These are phyloP conservation scores for Microplitis mediator DNA, from an alignment of 1,140 invertebrate genomes.

Conservation along the genomic window DNA sequence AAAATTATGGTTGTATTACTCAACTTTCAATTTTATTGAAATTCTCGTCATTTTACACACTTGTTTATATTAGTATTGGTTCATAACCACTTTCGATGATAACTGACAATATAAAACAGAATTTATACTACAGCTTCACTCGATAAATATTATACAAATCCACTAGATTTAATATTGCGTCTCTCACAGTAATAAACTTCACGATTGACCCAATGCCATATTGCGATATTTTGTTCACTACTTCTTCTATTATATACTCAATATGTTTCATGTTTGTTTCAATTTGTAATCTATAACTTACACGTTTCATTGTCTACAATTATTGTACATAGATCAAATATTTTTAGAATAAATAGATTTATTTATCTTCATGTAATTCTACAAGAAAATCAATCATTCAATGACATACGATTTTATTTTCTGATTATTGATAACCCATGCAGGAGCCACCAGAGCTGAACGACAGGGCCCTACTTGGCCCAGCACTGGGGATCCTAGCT, in stretches of 20 bases:
- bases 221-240: slow-evolving; percentile 5
- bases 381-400: too few species aligned
- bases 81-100: background rate
- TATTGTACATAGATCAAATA: too few species aligned
- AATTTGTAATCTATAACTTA: background rate
- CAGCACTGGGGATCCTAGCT: too few species aligned
- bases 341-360: background rate
- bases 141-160: background rate
- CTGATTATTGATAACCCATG: too few species aligned
- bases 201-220: slow-evolving; percentile 20
- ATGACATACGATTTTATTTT: too few species aligned
- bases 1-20: too few species aligned
- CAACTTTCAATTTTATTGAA: background rate
- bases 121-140: background rate
- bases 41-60: background rate
- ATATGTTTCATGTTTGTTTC: background rate
- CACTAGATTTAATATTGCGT: background rate
- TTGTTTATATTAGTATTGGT: background rate
- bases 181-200: slow-evolving; percentile 7
- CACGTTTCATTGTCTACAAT: too few species aligned
- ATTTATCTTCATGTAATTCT: background rate
- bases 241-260: background rate
- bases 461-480: too few species aligned
- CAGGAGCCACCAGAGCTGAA: too few species aligned
- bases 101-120: background rate